Percentiles rank a stretch among this genome's conserved stretches.
phyloP scores from a whole-genome alignment of 2,113 vertebrate genomes.

The Phaethon lepturus region DNA sequence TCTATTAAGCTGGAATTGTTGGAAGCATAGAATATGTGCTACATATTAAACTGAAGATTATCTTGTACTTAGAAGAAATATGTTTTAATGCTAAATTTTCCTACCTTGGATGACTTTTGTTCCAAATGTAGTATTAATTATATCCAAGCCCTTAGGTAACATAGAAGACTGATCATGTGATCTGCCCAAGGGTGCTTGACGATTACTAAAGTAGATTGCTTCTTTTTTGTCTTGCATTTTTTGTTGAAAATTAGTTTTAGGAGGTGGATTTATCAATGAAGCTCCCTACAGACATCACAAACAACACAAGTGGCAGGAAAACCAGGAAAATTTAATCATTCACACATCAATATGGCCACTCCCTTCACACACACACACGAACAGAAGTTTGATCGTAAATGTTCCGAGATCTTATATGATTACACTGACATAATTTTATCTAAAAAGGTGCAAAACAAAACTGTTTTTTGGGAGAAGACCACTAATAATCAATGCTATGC shows the following conservation, averaged over 20 bases:
- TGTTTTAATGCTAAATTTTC: neutral
- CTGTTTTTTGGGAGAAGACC: neutral
- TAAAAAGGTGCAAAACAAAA: neutral
- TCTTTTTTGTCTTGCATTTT: slow-evolving; percentile 80
- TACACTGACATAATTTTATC: neutral
- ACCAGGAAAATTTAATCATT: neutral
- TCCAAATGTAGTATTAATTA: slow-evolving; percentile 80
- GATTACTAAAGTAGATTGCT: slow-evolving; percentile 73
- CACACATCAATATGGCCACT: neutral
- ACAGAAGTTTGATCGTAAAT: neutral
- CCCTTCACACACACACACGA: neutral
- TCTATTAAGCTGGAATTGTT: neutral
- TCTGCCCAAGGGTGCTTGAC: slow-evolving; percentile 77
- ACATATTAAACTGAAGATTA: neutral
- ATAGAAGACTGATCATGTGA: slow-evolving; percentile 69
- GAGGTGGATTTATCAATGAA: slow-evolving; percentile 77
- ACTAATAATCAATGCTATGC: neutral
- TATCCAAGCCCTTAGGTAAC: slow-evolving; percentile 77
- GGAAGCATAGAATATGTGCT: neutral
- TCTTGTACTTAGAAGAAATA: neutral
- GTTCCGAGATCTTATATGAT: neutral
- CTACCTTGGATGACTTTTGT: slow-evolving; percentile 63
- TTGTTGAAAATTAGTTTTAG: slow-evolving; percentile 82
- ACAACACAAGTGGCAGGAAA: neutral
- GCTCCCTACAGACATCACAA: slow-evolving; percentile 72